Base-by-base conservation (phyloP, 2,113 vertebrate genomes). In the Corythoichthys intestinalis region DNA sequence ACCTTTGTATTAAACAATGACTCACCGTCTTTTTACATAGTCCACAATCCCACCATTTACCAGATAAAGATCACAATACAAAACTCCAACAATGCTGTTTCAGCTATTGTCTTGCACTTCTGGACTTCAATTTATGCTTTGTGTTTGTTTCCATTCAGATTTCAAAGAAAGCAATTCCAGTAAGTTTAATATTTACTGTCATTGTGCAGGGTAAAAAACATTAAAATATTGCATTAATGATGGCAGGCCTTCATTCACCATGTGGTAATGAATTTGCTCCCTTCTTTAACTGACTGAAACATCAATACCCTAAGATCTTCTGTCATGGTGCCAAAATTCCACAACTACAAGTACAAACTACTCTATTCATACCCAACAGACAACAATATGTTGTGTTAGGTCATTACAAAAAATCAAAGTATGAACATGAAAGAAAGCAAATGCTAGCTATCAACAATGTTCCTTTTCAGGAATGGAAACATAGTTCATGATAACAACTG, bases 61-160 rank as follows among this genome's bases (percentile, higher is more conserved):
- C 13, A 34, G 17, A 58, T 58, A 57, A 63, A 34, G 14, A 41
- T 2, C 3, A 61, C 53, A 11, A 68, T 37, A 70, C 6, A 34
- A 49, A 62, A 61, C 54, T 4, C 2, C 0, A 0, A 20, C 35
- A 64, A 11, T 49, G 20, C 50, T 54, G 17, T n/a, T n/a, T 3
- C 41, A 61, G 39, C 15, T 12, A 13, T 17, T 57, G 47, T 57
- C 46, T 74, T 57, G 50, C 61, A 20, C 67, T 2, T 60, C 35
- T 85, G 84, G 79, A 83, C 74, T 81, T 83, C 82, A 66, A 69
- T 70, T 82, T 74, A 68, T n/a, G 54, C n/a, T 39, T 54, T 34
- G 59, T 38, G 63, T 67, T 80, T 73, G 11, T 78, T 9, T 34
- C 53, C 10, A 34, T 56, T 13, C 12, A 4, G 10, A 34, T 13